Evolutionary conservation across 2,797 vertebrate species (phyloP).

Genomic region (Diplodus sargus): DNA sequence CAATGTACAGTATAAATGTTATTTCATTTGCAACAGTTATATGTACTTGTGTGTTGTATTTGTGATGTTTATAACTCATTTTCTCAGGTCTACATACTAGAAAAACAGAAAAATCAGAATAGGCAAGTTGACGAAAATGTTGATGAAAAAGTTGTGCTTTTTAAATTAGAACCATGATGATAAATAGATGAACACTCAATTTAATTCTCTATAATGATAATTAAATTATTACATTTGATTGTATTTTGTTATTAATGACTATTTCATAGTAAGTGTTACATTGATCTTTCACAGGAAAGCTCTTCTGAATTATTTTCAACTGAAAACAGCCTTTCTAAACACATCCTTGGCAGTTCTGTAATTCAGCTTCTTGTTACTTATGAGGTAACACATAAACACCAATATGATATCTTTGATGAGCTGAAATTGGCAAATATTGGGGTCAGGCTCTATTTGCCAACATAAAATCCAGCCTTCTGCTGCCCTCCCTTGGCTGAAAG

Average conservation of each 20-base stretch:
- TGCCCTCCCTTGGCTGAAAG: background rate
- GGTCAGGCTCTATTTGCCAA: background rate
- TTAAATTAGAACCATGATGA: background rate
- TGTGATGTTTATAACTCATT: background rate
- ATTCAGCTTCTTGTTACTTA: background rate
- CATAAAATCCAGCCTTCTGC: background rate
- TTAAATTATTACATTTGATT: background rate
- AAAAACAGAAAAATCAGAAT: background rate
- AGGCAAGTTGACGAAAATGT: too few relatives aligned
- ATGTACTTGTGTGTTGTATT: background rate
- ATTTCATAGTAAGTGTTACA: background rate
- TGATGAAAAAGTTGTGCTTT: background rate
- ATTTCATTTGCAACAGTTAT: background rate
- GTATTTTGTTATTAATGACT: background rate
- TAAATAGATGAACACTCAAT: too few relatives aligned
- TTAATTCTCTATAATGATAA: background rate
- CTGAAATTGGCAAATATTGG: background rate
- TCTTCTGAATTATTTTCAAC: background rate
- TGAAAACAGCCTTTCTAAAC: background rate
- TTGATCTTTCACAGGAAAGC: background rate
- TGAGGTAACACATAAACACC: background rate
- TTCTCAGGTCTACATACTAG: too few relatives aligned
- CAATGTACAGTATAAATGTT: background rate
- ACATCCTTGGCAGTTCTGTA: background rate
- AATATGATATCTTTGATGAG: background rate